Evolutionary conservation across 2,113 vertebrate species (phyloP).

Genomic region (Coreoperca whiteheadi): DNA sequence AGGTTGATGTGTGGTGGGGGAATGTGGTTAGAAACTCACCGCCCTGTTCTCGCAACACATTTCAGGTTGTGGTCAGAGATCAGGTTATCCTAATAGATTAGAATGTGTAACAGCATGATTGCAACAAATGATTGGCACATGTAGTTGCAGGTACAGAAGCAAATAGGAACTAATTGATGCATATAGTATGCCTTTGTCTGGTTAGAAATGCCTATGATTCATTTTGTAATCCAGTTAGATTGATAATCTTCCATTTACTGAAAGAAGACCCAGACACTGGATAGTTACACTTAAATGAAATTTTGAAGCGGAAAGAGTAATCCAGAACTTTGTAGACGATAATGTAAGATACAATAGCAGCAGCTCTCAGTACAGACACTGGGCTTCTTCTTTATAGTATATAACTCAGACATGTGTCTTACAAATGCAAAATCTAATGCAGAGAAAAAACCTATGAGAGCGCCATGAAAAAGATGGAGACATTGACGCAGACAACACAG

Average conservation of each 20-base stretch:
- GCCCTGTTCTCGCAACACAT: too few relatives aligned
- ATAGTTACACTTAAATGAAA: too few relatives aligned
- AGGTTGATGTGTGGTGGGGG: too few relatives aligned
- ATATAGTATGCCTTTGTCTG: background rate
- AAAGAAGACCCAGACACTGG: background rate
- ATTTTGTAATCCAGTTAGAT: constrained; percentile 6
- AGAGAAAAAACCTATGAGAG: background rate
- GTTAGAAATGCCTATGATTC: background rate
- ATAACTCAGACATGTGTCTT: background rate
- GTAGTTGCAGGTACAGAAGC: background rate
- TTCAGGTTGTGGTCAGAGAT: constrained; percentile 27
- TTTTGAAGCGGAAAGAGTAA: background rate
- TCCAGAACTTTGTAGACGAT: background rate
- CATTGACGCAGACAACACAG: constrained; percentile 17
- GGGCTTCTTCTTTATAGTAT: background rate
- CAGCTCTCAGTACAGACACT: background rate
- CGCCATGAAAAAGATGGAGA: constrained; percentile 3
- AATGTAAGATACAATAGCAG: background rate
- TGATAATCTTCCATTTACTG: background rate
- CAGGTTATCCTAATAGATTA: background rate
- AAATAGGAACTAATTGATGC: background rate
- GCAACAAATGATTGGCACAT: background rate
- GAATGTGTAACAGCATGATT: background rate
- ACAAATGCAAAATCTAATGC: background rate
- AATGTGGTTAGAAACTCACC: too few relatives aligned